Evolutionary conservation across 92 coral and sea anemone genomes (phyloP).

Genomic region (Parazoanthus atlanticus): DNA sequence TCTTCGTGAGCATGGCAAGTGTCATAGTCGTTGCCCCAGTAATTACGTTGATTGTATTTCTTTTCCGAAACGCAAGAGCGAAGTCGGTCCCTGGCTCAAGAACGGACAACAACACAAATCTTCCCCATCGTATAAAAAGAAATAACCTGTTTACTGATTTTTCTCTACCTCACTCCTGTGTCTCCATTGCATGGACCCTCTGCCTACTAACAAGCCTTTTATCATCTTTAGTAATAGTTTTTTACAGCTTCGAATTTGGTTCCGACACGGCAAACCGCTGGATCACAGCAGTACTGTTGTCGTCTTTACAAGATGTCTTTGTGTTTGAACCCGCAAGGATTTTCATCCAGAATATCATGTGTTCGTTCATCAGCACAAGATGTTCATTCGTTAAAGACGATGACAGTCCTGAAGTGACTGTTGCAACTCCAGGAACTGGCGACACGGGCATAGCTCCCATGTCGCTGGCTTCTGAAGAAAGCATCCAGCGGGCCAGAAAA

Average conservation of each 20-base stretch:
- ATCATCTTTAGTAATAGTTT: constrained; percentile 54
- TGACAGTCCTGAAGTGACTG: too few relatives aligned
- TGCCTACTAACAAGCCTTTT: constrained; percentile 44
- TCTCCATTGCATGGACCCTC: constrained; percentile 62
- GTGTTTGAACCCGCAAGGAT: constrained; percentile 9
- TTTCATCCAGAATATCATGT: not conserved
- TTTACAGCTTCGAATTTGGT: constrained; percentile 65
- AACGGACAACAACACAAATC: not conserved
- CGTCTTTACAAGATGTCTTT: constrained; percentile 49
- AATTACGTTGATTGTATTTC: constrained; percentile 34
- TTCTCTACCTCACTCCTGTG: constrained; percentile 60
- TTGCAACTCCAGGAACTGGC: too few relatives aligned
- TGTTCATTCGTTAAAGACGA: not conserved
- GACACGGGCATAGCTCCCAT: not conserved
- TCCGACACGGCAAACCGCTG: constrained; percentile 55
- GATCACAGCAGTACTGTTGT: constrained; percentile 53
- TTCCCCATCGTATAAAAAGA: not conserved
- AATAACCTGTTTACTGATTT: not conserved
- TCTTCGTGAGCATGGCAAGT: constrained; percentile 56
- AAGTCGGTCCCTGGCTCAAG: not conserved
- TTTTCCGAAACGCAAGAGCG: constrained; percentile 22
- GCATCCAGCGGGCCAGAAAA: too few relatives aligned
- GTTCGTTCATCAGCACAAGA: not conserved
- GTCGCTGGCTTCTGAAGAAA: not conserved
- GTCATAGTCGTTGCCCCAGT: constrained; percentile 61